Evolutionary conservation across 1,140 invertebrate species (phyloP).

Genomic region (Gryllus bimaculatus): DNA sequence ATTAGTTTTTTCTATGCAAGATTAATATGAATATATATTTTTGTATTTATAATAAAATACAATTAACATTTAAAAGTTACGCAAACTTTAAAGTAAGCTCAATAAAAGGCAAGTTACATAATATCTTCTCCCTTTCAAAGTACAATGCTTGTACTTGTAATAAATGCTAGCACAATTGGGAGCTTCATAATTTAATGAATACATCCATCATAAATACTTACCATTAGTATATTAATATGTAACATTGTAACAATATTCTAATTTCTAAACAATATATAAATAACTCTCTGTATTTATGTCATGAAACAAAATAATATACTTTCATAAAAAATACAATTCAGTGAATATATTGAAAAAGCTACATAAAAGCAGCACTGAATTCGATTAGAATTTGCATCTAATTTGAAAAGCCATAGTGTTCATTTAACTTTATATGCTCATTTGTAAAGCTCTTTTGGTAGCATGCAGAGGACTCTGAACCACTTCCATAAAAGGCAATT

Average conservation of each 20-base stretch:
- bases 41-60: background rate
- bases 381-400: background rate
- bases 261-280: constrained; percentile 2
- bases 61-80: constrained; percentile 6
- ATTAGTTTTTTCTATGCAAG: background rate
- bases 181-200: background rate
- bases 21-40: constrained; percentile 2
- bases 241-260: background rate
- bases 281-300: constrained; percentile 1
- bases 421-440: background rate
- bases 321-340: background rate
- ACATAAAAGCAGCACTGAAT: background rate
- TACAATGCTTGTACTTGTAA: background rate
- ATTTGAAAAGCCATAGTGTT: background rate
- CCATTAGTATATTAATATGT: constrained; percentile 2
- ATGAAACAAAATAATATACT: constrained; percentile 1
- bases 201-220: background rate
- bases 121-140: background rate
- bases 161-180: background rate
- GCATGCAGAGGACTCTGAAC: background rate
- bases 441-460: constrained; percentile 1
- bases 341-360: constrained; percentile 2
- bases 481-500: background rate
- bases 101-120: constrained; percentile 2
- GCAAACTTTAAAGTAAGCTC: background rate